Percentiles rank a stretch among this genome's conserved stretches.
Evolutionary conservation across 2,113 vertebrate species (phyloP).

Genomic region (Tragelaphus imberbis): DNA sequence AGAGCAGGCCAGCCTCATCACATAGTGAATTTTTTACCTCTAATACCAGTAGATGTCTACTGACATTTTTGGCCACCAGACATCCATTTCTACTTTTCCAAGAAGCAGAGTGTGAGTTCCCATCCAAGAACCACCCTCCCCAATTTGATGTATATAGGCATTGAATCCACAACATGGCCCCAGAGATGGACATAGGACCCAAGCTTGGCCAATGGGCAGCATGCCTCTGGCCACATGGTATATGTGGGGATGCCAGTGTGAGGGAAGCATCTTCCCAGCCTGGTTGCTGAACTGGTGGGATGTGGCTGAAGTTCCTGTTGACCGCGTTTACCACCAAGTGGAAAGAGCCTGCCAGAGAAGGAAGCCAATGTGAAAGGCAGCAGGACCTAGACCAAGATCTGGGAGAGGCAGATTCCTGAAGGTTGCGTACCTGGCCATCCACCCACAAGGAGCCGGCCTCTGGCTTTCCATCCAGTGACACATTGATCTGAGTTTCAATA

Average conservation of each 20-base stretch:
- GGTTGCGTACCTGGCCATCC: fast-evolving
- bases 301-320: not conserved
- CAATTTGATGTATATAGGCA: fast-evolving
- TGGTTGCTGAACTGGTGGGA: not conserved
- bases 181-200: fast-evolving
- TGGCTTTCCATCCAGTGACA: not conserved
- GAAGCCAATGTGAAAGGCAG: too few relatives aligned
- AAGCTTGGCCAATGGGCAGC: not conserved
- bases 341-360: not conserved
- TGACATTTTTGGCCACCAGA: not conserved
- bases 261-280: not conserved
- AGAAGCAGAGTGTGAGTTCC: not conserved
- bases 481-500: not conserved
- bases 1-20: not conserved
- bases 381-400: too few relatives aligned
- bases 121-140: not conserved
- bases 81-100: not conserved
- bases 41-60: not conserved
- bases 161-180: fast-evolving
- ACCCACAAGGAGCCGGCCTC: not conserved
- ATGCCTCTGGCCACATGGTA: not conserved
- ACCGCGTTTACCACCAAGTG: too few relatives aligned
- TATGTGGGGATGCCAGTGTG: too few relatives aligned
- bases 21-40: fast-evolving
- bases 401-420: not conserved